Percentiles rank a stretch among this genome's conserved stretches.
phyloP scores from a whole-genome alignment of 37 sponge, comb jelly and placozoan genomes.

The Theonella swinhoei region DNA sequence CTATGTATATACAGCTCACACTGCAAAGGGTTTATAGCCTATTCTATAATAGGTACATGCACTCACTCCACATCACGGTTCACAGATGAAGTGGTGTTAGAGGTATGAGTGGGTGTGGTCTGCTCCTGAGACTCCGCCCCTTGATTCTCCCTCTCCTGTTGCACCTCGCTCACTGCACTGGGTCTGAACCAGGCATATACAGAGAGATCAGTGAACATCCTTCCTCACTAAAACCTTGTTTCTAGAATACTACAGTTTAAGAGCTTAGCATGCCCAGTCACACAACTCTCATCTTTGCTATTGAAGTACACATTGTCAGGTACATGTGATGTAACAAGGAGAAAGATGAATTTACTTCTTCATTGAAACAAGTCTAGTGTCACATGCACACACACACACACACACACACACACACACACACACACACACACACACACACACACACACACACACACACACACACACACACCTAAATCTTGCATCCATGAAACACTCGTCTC shows the following conservation, averaged over 20 bases:
- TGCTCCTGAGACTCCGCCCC: constrained; percentile 1
- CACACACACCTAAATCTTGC: constrained; percentile 36
- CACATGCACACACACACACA: constrained; percentile 7
- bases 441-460: constrained; percentile 20
- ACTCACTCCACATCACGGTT: neutral
- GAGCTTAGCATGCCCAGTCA: no score
- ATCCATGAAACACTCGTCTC: constrained; percentile 77
- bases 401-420: constrained; percentile 12
- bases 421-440: constrained; percentile 9
- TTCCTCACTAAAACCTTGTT: no score
- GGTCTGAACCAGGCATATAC: no score
- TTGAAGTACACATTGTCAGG: neutral
- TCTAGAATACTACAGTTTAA: no score
- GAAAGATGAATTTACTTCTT: neutral
- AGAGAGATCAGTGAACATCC: no score
- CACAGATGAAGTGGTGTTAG: neutral
- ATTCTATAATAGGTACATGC: neutral
- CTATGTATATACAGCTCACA: no score
- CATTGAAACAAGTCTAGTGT: neutral
- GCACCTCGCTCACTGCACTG: neutral
- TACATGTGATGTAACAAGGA: neutral
- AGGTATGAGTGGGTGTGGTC: neutral
- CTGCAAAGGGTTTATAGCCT: no score
- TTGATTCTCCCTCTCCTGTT: constrained; percentile 10
- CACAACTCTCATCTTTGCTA: no score